Evolutionary conservation across 2,888 invertebrate genomes (phyloP).

Genomic region (Thereva nobilitata): DNA sequence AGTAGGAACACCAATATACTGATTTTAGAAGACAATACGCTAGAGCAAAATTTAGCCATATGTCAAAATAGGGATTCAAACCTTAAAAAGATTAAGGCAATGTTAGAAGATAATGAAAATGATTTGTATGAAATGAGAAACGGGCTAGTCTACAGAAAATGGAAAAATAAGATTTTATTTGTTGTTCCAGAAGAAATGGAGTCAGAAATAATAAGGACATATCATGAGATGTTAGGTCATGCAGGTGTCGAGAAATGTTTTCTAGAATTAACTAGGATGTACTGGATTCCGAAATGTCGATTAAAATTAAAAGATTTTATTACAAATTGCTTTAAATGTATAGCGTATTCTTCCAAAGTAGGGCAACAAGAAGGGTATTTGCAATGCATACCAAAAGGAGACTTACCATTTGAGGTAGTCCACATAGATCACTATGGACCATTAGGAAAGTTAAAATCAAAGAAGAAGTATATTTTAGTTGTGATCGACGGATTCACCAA

Average conservation of each 20-base stretch:
- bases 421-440: slow-evolving; percentile 40
- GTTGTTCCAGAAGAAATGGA: slow-evolving; percentile 35
- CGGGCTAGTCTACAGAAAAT: slow-evolving; percentile 30
- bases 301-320: slow-evolving; percentile 30
- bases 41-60: slow-evolving; percentile 38
- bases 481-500: slow-evolving; percentile 38
- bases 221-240: slow-evolving; percentile 33
- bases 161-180: slow-evolving; percentile 29
- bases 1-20: slow-evolving; percentile 31
- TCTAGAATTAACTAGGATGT: not conserved
- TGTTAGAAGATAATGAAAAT: slow-evolving; percentile 27
- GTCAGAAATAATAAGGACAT: slow-evolving; percentile 16
- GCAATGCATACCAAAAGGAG: slow-evolving; percentile 45
- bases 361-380: slow-evolving; percentile 45
- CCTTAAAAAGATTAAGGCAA: slow-evolving; percentile 4
- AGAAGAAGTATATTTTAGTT: slow-evolving; percentile 34
- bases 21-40: slow-evolving; percentile 35
- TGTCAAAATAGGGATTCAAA: slow-evolving; percentile 25
- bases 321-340: too few species aligned
- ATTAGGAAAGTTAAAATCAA: slow-evolving; percentile 30
- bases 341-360: too few species aligned
- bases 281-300: slow-evolving; percentile 39
- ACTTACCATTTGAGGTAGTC: slow-evolving; percentile 44
- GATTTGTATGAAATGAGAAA: slow-evolving; percentile 19
- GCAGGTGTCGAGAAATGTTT: slow-evolving; percentile 30